A percentile compares a stretch with the other conserved stretches of the same genome.
Evolutionary conservation across 2,888 invertebrate genomes (phyloP).

Genomic region (Scaptomyza parva): DNA sequence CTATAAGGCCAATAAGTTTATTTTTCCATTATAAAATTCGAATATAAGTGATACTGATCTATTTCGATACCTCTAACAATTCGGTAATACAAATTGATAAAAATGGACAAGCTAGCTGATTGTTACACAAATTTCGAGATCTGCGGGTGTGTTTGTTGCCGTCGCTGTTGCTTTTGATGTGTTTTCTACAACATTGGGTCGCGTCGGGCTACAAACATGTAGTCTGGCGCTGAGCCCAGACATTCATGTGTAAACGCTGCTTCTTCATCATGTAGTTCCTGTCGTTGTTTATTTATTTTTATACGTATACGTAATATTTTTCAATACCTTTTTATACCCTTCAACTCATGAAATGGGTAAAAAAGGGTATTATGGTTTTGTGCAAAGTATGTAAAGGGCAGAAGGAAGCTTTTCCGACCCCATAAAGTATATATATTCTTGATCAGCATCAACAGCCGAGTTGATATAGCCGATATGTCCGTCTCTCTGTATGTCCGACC

Average conservation of each 20-base stretch:
- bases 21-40: slow-evolving; percentile 28
- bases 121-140: slow-evolving; percentile 25
- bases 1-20: slow-evolving; percentile 33
- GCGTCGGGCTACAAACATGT: slow-evolving; percentile 52
- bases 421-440: too few relatives aligned
- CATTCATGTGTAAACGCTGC: slow-evolving; percentile 50
- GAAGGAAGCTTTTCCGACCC: too few relatives aligned
- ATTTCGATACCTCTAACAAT: slow-evolving; percentile 4
- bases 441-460: too few relatives aligned
- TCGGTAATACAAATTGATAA: slow-evolving; percentile 35
- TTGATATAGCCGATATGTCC: too few relatives aligned
- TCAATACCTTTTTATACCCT: slow-evolving; percentile 17
- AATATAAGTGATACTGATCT: slow-evolving; percentile 5
- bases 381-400: too few relatives aligned
- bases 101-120: slow-evolving; percentile 10
- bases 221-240: slow-evolving; percentile 82
- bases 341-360: too few relatives aligned
- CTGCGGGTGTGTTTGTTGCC: slow-evolving; percentile 16
- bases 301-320: slow-evolving; percentile 70
- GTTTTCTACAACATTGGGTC: slow-evolving; percentile 33
- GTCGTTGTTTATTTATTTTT: slow-evolving; percentile 68
- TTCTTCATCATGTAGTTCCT: slow-evolving; percentile 56
- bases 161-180: slow-evolving; percentile 33
- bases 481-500: too few relatives aligned
- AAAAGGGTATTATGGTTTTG: too few relatives aligned